Conservation (phyloP, 2,113 vertebrate species). For the Xenus cinereus region DNA sequence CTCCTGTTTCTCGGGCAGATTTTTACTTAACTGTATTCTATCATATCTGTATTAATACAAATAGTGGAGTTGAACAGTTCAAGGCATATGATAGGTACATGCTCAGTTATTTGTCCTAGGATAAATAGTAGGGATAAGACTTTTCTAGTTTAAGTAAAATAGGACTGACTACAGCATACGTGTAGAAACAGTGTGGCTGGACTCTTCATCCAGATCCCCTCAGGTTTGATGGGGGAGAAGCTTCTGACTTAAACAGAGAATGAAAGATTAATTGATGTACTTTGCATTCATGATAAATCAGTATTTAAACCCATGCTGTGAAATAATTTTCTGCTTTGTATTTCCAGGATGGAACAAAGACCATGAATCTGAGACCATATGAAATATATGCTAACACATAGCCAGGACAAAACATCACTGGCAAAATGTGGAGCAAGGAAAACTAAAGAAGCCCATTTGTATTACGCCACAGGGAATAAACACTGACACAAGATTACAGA, state of each 20-base stretch:
- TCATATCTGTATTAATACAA: background rate
- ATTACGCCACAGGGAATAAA: background rate
- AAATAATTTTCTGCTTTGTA: background rate
- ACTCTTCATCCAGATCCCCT: background rate
- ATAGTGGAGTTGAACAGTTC: background rate
- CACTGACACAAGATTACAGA: background rate
- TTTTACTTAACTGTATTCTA: background rate
- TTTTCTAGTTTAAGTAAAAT: background rate
- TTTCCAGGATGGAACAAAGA: background rate
- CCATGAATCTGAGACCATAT: background rate
- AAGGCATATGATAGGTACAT: background rate
- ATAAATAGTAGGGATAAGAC: background rate
- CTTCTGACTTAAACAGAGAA: background rate
- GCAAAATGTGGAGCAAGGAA: background rate
- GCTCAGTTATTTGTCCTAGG: background rate
- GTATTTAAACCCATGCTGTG: background rate
- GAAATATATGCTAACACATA: background rate
- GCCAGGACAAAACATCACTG: background rate
- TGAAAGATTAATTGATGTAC: background rate
- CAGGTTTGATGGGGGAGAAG: background rate
- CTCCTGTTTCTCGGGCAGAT: background rate
- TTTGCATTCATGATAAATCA: background rate
- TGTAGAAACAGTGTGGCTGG: background rate
- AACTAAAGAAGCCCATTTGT: background rate
- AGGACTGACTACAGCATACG: background rate